phyloP scores from a whole-genome alignment of 2,113 vertebrate species.

The Puntigrus tetrazona region DNA sequence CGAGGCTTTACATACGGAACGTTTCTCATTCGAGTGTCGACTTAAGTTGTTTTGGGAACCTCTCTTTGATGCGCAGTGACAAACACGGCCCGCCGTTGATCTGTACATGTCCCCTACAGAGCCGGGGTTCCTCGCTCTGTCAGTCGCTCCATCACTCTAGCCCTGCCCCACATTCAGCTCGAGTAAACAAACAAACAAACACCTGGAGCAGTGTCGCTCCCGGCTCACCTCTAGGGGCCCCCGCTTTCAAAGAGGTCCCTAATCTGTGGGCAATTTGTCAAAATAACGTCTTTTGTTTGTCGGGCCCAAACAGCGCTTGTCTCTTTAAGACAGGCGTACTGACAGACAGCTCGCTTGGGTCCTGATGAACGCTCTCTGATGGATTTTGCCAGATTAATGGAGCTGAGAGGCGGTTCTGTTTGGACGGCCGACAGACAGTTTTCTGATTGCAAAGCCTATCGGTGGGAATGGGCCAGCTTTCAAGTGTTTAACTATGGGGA shows the following conservation, averaged over 20 bases:
- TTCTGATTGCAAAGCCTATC: constrained; percentile 22
- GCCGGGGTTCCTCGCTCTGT: background rate
- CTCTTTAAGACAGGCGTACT: constrained; percentile 39
- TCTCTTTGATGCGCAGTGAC: constrained; percentile 33
- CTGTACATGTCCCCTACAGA: constrained; percentile 16
- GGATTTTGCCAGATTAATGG: constrained; percentile 36
- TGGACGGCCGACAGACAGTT: background rate
- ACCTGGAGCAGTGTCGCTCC: constrained; percentile 16
- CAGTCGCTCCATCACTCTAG: constrained; percentile 29
- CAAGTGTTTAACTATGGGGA: background rate
- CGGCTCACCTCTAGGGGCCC: background rate
- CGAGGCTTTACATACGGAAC: background rate
- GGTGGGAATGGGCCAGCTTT: background rate
- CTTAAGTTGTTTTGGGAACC: background rate
- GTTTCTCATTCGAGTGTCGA: background rate
- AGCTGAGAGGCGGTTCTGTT: constrained; percentile 10
- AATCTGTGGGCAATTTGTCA: constrained; percentile 47
- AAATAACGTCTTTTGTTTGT: constrained; percentile 46
- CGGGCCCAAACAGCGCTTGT: constrained; percentile 19
- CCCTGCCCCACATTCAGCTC: constrained; percentile 28
- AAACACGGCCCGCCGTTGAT: constrained; percentile 15
- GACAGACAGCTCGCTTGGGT: constrained; percentile 33
- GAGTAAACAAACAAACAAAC: constrained; percentile 31
- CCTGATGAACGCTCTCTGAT: constrained; percentile 33
- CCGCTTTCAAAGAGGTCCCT: constrained; percentile 27